These are phyloP conservation scores for Lagenorhynchus albirostris DNA, from an alignment of 2,113 vertebrate species.

Conservation along the genomic window DNA sequence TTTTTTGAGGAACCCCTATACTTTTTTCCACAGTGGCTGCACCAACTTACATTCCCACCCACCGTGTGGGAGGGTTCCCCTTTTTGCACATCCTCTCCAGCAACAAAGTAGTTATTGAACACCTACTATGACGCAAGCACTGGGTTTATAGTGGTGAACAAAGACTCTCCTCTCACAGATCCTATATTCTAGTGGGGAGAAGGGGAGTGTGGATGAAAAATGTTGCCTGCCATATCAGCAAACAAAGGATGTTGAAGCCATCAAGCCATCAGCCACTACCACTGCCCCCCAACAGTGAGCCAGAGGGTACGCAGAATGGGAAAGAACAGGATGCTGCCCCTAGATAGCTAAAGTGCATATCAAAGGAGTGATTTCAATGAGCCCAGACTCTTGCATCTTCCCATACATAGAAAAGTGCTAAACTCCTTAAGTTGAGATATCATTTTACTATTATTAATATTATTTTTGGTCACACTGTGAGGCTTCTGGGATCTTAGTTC, in stretches of 20 bases:
- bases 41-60: neutral
- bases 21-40: neutral
- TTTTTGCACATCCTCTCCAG: neutral
- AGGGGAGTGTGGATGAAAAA: neutral
- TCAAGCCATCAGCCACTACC: neutral
- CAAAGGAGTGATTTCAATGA: neutral
- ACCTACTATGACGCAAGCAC: neutral
- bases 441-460: neutral
- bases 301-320: neutral
- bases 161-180: neutral
- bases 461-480: neutral
- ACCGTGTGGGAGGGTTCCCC: neutral
- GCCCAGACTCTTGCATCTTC: no score
- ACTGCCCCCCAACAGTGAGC: rapidly evolving
- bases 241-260: neutral
- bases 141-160: neutral
- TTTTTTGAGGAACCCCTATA: neutral
- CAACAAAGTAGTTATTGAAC: neutral
- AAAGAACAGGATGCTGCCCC: no score
- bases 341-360: neutral
- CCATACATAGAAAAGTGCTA: no score
- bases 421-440: no score
- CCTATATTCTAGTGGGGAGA: neutral
- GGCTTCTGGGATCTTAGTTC: neutral
- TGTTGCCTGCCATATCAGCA: neutral